phyloP scores from a whole-genome alignment of 2,888 invertebrate species.

The Heterodera filipjevi region DNA sequence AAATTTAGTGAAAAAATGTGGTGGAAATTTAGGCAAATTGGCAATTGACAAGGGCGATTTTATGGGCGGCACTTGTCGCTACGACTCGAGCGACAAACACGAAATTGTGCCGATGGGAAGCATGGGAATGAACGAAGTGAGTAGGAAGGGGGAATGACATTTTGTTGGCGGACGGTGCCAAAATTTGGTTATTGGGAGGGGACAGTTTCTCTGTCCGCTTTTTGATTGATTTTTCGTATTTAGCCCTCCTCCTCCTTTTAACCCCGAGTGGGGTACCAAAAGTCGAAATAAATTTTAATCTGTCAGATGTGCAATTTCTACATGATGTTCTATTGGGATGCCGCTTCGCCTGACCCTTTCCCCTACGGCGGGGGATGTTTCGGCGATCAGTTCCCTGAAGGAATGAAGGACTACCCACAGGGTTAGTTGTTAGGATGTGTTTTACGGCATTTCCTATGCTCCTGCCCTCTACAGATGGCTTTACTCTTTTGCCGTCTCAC shows the following conservation, averaged over 20 bases:
- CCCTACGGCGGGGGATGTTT: constrained; percentile 61
- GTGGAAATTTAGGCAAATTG: constrained; percentile 44
- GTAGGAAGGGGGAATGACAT: not conserved
- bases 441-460: too few species aligned
- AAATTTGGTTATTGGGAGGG: not conserved
- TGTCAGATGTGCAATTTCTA: constrained; percentile 70
- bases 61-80: constrained; percentile 71
- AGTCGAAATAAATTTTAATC: not conserved
- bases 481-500: constrained; percentile 68
- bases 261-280: too few species aligned
- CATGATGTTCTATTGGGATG: constrained; percentile 68
- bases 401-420: constrained; percentile 50
- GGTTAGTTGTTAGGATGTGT: constrained; percentile 7
- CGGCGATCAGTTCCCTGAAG: constrained; percentile 25
- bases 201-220: too few species aligned
- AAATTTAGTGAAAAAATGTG: not conserved
- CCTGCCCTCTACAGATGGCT: constrained; percentile 41
- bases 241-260: too few species aligned
- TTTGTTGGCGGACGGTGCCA: not conserved
- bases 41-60: constrained; percentile 68
- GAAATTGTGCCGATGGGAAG: constrained; percentile 67
- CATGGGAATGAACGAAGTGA: constrained; percentile 67
- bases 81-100: constrained; percentile 68
- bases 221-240: too few species aligned
- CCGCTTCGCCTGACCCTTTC: constrained; percentile 60